A percentile compares a stretch with the other conserved stretches of the same genome.
Conservation (phyloP, 2,797 vertebrate species). For the Phalloptychus januarius region DNA sequence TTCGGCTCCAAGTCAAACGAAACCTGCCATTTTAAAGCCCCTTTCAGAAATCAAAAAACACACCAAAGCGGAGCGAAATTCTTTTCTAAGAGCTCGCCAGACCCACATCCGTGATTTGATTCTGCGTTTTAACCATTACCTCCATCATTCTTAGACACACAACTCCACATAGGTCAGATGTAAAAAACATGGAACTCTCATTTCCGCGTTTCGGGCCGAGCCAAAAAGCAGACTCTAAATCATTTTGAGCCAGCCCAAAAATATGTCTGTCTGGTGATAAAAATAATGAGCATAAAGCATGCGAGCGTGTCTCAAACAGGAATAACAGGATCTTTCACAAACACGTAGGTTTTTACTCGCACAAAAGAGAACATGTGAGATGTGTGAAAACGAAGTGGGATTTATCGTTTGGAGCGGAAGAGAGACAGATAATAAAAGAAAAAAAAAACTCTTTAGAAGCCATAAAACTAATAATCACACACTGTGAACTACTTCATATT, state of each 20-base stretch:
- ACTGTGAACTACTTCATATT: not conserved
- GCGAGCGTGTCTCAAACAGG: conserved; percentile 54
- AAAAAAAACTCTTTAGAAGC: conserved; percentile 2
- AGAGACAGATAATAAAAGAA: conserved; percentile 32
- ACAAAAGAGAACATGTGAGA: conserved; percentile 48
- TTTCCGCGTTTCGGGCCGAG: conserved; percentile 24
- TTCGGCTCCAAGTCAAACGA: conserved; percentile 23
- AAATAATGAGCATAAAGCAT: conserved; percentile 45
- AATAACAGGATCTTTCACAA: conserved; percentile 49
- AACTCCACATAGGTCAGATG: conserved; percentile 23
- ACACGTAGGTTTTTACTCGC: conserved; percentile 26
- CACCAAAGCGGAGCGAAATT: conserved; percentile 9
- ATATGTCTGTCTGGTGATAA: conserved; percentile 32
- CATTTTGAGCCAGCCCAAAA: conserved; percentile 15
- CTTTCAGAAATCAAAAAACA: conserved; percentile 20
- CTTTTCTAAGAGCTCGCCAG: conserved; percentile 12
- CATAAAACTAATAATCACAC: not conserved
- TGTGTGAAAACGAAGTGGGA: conserved; percentile 56
- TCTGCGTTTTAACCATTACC: conserved; percentile 44
- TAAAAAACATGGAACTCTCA: conserved; percentile 46
- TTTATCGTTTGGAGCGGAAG: conserved; percentile 51
- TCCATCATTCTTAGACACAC: conserved; percentile 5
- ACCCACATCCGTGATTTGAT: conserved; percentile 31
- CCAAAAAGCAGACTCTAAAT: conserved; percentile 46
- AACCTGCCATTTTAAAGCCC: conserved; percentile 22